Evolutionary conservation across 2,113 vertebrate genomes (phyloP).

Genomic region (Corythaeola cristata): DNA sequence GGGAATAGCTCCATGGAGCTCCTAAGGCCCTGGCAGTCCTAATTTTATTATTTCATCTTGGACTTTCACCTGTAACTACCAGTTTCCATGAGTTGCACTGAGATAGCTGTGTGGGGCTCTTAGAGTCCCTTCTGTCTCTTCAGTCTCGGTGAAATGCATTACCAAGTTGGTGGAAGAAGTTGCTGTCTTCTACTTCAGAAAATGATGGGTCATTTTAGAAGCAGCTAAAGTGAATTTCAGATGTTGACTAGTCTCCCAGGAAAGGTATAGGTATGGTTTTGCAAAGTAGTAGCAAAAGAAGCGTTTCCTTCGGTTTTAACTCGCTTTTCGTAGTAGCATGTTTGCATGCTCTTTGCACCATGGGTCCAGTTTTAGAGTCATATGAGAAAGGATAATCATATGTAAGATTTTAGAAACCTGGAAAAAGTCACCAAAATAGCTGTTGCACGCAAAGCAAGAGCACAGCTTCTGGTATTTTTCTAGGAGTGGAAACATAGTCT

Average conservation of each 20-base stretch:
- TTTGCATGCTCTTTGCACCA: neutral
- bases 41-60: neutral
- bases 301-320: neutral
- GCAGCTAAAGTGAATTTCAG: neutral
- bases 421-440: neutral
- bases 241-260: neutral
- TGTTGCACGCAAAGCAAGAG: neutral
- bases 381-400: neutral
- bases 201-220: neutral
- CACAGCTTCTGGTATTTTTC: neutral
- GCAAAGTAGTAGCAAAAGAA: neutral
- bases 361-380: neutral
- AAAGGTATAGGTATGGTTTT: neutral
- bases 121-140: neutral
- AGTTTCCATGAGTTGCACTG: neutral
- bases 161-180: neutral
- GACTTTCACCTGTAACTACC: neutral
- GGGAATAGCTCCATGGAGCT: neutral
- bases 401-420: neutral
- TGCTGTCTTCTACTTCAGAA: neutral
- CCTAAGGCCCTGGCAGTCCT: neutral
- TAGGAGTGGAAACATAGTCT: neutral
- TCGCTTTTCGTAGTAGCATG: neutral
- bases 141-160: neutral
- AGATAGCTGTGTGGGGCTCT: neutral